Conservation (phyloP, 2,888 invertebrate species). For the Drosophila lutescens region DNA sequence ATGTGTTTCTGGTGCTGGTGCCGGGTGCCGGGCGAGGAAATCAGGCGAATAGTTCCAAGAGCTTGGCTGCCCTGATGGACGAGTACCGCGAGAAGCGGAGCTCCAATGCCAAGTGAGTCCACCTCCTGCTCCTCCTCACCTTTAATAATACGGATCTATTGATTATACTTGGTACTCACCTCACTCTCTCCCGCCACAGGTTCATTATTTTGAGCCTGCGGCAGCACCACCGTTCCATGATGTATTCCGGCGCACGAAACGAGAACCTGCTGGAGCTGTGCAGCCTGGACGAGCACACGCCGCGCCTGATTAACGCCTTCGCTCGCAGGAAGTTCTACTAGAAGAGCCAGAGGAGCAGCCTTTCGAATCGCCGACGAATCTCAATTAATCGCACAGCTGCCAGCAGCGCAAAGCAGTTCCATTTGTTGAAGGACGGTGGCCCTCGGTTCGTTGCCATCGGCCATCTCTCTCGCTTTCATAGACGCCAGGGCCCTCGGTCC, state of each 20-base stretch:
- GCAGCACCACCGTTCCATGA: conserved; percentile 76
- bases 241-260: conserved; percentile 60
- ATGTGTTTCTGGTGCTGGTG: conserved; percentile 82
- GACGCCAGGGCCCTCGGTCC: conserved; percentile 19
- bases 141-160: neutral
- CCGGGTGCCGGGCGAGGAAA: conserved; percentile 81
- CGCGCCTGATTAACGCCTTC: conserved; percentile 85
- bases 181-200: too few species aligned
- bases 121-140: too few species aligned
- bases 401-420: neutral
- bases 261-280: conserved; percentile 85
- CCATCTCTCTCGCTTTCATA: conserved; percentile 38
- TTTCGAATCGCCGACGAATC: neutral
- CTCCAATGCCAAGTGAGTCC: conserved; percentile 78
- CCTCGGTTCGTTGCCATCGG: conserved; percentile 29
- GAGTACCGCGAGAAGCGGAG: conserved; percentile 77
- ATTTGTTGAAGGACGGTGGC: conserved; percentile 39
- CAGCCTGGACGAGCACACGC: conserved; percentile 85
- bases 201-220: conserved; percentile 80
- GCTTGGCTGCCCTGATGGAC: conserved; percentile 64
- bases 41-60: conserved; percentile 66
- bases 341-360: neutral
- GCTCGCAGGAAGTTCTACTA: conserved; percentile 74
- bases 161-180: neutral
- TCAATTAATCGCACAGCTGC: conserved; percentile 13